These are phyloP conservation scores for Neolamprologus hecqui DNA, from an alignment of 2,113 vertebrate species.

Conservation along the genomic window DNA sequence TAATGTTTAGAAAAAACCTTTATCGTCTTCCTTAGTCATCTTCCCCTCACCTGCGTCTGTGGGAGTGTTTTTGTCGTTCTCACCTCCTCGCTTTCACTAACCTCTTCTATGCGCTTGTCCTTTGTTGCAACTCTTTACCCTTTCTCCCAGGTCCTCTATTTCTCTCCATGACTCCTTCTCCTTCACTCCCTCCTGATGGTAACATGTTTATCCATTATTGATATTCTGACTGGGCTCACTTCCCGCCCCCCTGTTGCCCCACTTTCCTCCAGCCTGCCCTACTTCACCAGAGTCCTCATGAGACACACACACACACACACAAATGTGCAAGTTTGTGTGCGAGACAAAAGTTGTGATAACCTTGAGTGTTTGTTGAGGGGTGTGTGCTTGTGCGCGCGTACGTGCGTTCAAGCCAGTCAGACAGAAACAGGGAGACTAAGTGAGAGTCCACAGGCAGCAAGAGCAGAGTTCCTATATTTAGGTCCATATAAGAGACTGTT, in stretches of 20 bases:
- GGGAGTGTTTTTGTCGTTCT: background rate
- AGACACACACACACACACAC: slow-evolving; percentile 1
- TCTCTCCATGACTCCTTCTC: slow-evolving; percentile 7
- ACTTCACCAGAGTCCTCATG: slow-evolving; percentile 57
- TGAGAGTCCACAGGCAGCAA: slow-evolving; percentile 30
- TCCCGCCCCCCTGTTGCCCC: slow-evolving; percentile 56
- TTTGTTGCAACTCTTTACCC: slow-evolving; percentile 12
- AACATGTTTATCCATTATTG: slow-evolving; percentile 69
- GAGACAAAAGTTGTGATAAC: slow-evolving; percentile 37
- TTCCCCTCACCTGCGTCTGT: background rate
- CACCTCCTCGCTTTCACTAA: background rate
- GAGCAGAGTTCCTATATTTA: slow-evolving; percentile 57
- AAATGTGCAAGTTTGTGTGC: slow-evolving; percentile 6
- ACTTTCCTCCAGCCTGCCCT: slow-evolving; percentile 64
- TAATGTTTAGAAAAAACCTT: background rate
- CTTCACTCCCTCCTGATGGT: slow-evolving; percentile 45
- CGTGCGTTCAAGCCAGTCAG: slow-evolving; percentile 21
- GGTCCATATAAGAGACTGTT: slow-evolving; percentile 42
- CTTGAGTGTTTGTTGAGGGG: slow-evolving; percentile 22
- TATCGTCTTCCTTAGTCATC: background rate
- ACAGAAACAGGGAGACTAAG: slow-evolving; percentile 38
- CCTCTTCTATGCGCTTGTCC: background rate
- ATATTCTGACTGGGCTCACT: slow-evolving; percentile 59
- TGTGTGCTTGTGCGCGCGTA: background rate
- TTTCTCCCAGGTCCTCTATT: background rate